These are phyloP conservation scores for Cyrtorhinus lividipennis DNA, from an alignment of 1,140 invertebrate species.

Conservation along the genomic window DNA sequence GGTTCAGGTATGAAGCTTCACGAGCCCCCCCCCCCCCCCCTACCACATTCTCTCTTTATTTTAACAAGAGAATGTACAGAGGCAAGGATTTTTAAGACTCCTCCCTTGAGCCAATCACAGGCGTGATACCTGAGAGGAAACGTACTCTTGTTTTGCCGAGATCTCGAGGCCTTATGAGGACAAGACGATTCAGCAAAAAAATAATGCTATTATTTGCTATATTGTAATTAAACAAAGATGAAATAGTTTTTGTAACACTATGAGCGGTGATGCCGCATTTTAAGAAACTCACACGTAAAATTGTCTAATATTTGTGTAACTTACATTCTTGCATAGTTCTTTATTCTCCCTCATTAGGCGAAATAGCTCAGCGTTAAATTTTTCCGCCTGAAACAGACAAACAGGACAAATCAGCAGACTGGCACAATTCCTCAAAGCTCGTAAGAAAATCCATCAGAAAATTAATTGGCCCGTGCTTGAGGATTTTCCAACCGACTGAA, in stretches of 20 bases:
- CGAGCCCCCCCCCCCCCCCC: too few relatives aligned
- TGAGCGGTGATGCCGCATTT: too few relatives aligned
- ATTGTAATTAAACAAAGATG: background rate
- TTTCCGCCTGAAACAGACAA: conserved; percentile 17
- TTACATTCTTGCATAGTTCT: conserved; percentile 16
- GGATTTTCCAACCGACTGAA: too few relatives aligned
- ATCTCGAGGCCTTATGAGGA: background rate
- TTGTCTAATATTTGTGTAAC: background rate
- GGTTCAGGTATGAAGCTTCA: background rate
- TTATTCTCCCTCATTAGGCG: conserved; percentile 16
- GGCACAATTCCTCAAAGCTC: background rate
- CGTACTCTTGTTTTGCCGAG: too few relatives aligned
- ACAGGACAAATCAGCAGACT: background rate
- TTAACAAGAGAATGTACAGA: too few relatives aligned
- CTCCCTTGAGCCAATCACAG: too few relatives aligned
- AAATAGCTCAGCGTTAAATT: conserved; percentile 12
- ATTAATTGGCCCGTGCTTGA: too few relatives aligned
- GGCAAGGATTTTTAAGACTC: too few relatives aligned
- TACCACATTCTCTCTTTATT: too few relatives aligned
- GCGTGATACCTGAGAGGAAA: too few relatives aligned
- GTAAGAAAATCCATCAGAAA: background rate
- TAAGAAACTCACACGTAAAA: background rate
- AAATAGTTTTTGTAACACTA: background rate
- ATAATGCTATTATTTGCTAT: background rate
- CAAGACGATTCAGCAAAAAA: background rate